Evolutionary conservation across 2,797 vertebrate species (phyloP), one percentile per base, ranked within the genome.

Genomic region (Sorex maritimensis): DNA sequence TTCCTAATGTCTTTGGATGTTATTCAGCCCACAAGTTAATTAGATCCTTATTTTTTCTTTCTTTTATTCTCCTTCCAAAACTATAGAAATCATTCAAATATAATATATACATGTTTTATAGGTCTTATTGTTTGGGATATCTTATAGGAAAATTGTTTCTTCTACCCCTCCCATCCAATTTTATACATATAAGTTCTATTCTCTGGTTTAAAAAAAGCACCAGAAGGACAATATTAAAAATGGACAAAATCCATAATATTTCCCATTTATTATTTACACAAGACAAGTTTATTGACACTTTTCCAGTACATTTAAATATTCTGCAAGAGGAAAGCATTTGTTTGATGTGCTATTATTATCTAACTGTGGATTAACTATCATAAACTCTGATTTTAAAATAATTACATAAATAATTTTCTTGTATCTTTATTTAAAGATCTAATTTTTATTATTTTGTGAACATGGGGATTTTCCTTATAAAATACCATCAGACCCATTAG

Each of bases 21-120:
- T 90, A 58, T 52, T 93, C 94, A 97, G 78, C 90, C 65, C 78
- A 65, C 92, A 94, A 81, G 74, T 34, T 94, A 97, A 96, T 96
- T 86, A 95, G 80, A 95, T 92, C 78, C 95, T 96, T 86, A 83
- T 90, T 94, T 86, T 95, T 82, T 73, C 1, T 69, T 23, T 90
- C 61, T 89, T 91, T 82, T 93, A 73, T 94, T 96, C 52, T 93
- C 72, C 90, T 88, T 88, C 94, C 91, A 92, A 90, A 81, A 85
- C 87, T 89, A 44, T 80, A 78, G 34, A 84, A 87, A 84, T 91
- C 46, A 86, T 87, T 86, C 55, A 88, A 52, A 94, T 80, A n/a
- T 23, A 81, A 21, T 49, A 14, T n/a, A 26, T 55, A 24, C 38
- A 46, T 85, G 95, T 81, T 94, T 93, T 91, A 17, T 89, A 94